These are phyloP conservation scores for Eupithecia exiguata DNA, from an alignment of 2,888 invertebrate species.

Conservation along the genomic window DNA sequence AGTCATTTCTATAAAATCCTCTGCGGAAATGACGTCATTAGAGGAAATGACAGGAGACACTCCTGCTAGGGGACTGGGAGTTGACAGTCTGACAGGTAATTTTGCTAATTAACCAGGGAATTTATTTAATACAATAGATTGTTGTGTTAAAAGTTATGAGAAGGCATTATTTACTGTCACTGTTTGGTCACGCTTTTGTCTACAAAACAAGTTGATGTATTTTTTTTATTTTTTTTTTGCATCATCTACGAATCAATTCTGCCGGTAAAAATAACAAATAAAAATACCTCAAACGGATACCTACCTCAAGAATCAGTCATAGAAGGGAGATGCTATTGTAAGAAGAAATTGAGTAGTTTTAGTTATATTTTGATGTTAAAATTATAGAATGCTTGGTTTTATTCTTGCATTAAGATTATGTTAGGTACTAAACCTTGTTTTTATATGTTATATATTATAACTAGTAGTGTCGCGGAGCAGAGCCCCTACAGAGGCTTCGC, in stretches of 20 bases:
- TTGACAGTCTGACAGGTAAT: slow-evolving; percentile 56
- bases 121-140: slow-evolving; percentile 43
- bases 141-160: slow-evolving; percentile 27
- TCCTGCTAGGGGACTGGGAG: slow-evolving; percentile 54
- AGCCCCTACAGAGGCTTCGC: no score
- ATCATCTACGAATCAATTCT: no score
- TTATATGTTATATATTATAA: no score
- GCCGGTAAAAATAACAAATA: neutral
- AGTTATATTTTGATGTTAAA: neutral
- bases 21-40: slow-evolving; percentile 60
- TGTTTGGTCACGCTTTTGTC: neutral
- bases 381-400: neutral
- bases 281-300: neutral
- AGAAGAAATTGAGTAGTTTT: no score
- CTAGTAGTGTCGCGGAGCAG: no score
- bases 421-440: no score
- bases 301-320: neutral
- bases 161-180: slow-evolving; percentile 22
- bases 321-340: no score
- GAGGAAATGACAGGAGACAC: slow-evolving; percentile 58
- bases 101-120: slow-evolving; percentile 60
- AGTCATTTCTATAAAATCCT: slow-evolving; percentile 33
- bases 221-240: no score
- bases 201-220: no score
- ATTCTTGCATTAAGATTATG: neutral